These are phyloP conservation scores for Pegea sp. DNA, from an alignment of 23 tunicate species.

Conservation along the genomic window DNA sequence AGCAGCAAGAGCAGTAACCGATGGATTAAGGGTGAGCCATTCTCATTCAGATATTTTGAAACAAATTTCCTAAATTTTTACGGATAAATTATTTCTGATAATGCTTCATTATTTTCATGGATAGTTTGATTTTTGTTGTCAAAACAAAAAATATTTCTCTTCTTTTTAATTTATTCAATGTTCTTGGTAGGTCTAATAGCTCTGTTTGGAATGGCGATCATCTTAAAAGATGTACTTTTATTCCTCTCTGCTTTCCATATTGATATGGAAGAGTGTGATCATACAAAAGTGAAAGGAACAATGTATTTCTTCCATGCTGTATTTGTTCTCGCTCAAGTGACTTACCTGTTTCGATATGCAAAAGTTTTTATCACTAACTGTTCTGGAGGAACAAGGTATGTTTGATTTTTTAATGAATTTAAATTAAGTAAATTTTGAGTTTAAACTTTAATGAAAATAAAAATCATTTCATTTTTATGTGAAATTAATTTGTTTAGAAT, in stretches of 20 bases:
- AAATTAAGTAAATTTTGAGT: no score
- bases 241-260: constrained; percentile 13
- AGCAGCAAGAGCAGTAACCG: constrained; percentile 34
- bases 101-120: no score
- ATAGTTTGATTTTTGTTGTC: no score
- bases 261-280: constrained; percentile 7
- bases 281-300: constrained; percentile 10
- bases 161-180: no score
- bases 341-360: constrained; percentile 32
- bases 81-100: no score
- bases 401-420: background rate
- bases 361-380: constrained; percentile 28
- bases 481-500: no score
- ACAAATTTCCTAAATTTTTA: no score
- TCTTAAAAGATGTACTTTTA: constrained; percentile 35
- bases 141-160: no score
- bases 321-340: constrained; percentile 36
- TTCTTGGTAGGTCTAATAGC: constrained; percentile 61
- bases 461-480: no score
- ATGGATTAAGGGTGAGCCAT: constrained; percentile 34
- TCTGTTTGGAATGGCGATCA: constrained; percentile 52
- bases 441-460: no score
- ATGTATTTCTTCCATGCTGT: constrained; percentile 13
- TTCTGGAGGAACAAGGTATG: constrained; percentile 25
- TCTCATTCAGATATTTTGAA: no score